Base-by-base conservation (phyloP, 2,113 vertebrate genomes). In the Tretioscincus oriximinensis region DNA sequence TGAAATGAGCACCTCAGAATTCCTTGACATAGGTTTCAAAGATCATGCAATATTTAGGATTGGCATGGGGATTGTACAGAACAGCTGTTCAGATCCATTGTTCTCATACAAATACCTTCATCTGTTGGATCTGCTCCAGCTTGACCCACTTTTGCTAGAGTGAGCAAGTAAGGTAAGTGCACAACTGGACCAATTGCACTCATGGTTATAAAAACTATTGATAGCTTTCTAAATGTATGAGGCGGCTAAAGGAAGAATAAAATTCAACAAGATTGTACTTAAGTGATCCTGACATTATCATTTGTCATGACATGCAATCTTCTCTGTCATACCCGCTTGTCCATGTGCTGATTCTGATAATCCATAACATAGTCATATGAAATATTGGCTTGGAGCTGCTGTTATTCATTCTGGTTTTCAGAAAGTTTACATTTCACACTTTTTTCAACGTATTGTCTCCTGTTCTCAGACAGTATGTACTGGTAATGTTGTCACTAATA, bases 251-350 rank as follows among this genome's bases (percentile, higher is more conserved):
- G 14, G 16, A 31, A 68, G 54, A 68, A 54, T 54, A 14, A 67
- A 49, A 58, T 7, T 26, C 24, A 26, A 12, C 47, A 5, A 60
- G 54, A 22, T 16, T 76, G 22, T 45, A 5, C 24, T n/a, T 76
- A 22, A 45, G 10, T 73, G 49, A 7, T 35, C 7, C 35, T 61
- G 22, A 9, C 22, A 35, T 22, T 51, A 9, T n/a, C n/a, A n/a
- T n/a, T n/a, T n/a, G n/a, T n/a, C n/a, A n/a, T n/a, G n/a, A n/a
- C n/a, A n/a, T n/a, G n/a, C n/a, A n/a, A n/a, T n/a, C n/a, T n/a
- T n/a, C n/a, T n/a, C n/a, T n/a, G n/a, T n/a, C 90, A 88, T 83
- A 90, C 92, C 83, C 85, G 69, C 41, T 91, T 75, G 78, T 76
- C 1, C 87, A 83, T 31, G 10, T 80, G 51, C 81, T 86, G 70